A percentile compares a stretch with the other conserved stretches of the same genome.
These are phyloP conservation scores for Choristoneura fumiferana DNA, from an alignment of 1,140 invertebrate genomes.

Conservation along the genomic window DNA sequence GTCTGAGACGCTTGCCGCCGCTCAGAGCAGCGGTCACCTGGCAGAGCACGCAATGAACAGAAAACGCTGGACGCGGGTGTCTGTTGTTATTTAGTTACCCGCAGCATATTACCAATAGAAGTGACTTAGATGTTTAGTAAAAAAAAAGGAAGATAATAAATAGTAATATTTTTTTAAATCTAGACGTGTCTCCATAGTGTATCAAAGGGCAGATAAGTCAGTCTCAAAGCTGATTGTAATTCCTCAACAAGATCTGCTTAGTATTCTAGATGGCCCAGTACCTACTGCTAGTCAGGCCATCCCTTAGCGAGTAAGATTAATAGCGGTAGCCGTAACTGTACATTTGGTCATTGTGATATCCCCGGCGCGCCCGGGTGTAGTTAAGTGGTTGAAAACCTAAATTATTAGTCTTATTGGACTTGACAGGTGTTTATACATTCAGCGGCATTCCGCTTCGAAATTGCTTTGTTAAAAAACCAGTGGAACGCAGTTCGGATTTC, in stretches of 20 bases:
- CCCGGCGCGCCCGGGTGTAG: constrained; percentile 38
- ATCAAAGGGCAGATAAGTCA: no score
- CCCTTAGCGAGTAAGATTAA: constrained; percentile 34
- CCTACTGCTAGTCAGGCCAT: constrained; percentile 48
- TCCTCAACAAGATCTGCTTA: constrained; percentile 1
- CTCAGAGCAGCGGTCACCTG: no score
- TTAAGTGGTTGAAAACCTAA: constrained; percentile 55
- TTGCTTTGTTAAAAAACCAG: constrained; percentile 1
- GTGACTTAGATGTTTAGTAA: no score
- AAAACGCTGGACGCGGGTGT: no score
- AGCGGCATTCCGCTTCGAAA: constrained; percentile 3
- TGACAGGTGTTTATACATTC: constrained; percentile 4
- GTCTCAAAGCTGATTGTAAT: no score
- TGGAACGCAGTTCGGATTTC: constrained; percentile 15
- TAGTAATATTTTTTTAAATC: no score
- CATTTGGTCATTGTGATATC: constrained; percentile 53
- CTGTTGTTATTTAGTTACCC: no score
- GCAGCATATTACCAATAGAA: no score
- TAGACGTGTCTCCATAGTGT: no score
- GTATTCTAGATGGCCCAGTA: constrained; percentile 4
- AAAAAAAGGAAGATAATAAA: no score
- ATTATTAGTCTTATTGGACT: constrained; percentile 25
- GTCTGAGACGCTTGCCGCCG: no score
- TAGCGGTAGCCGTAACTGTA: constrained; percentile 31
- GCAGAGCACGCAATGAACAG: no score